Conservation (phyloP, 1,140 invertebrate genomes). For the Teleogryllus occipitalis region DNA sequence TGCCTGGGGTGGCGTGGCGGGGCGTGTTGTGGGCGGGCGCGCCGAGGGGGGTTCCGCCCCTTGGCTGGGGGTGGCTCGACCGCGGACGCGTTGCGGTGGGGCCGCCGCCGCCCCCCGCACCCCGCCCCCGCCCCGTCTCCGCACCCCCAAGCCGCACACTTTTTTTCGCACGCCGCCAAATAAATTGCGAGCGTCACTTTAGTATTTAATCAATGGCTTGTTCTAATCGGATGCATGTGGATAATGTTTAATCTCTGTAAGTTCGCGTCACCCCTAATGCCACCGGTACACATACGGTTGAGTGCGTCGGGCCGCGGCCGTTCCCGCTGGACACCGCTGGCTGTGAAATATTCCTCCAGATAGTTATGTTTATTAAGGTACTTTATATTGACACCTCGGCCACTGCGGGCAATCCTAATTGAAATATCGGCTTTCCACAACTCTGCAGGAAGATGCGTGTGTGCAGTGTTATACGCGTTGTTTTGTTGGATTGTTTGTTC, state of each 20-base stretch:
- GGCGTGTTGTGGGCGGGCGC: too few species aligned
- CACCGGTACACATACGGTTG: not conserved
- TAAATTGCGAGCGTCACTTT: not conserved
- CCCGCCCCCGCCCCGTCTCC: not conserved
- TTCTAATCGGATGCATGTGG: not conserved
- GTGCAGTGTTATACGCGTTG: not conserved
- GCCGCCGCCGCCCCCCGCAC: too few species aligned
- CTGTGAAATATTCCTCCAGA: not conserved
- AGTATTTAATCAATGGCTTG: constrained; percentile 5
- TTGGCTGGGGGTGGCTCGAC: not conserved
- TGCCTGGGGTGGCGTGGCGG: not conserved
- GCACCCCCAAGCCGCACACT: not conserved
- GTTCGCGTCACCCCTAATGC: not conserved
- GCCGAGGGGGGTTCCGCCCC: not conserved
- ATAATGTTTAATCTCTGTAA: constrained; percentile 6
- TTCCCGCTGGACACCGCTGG: too few species aligned
- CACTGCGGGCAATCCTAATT: not conserved
- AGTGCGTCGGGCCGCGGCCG: not conserved
- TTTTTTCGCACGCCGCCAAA: not conserved
- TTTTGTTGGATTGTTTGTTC: not conserved
- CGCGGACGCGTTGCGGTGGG: not conserved
- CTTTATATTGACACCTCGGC: not conserved
- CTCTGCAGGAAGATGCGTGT: not conserved
- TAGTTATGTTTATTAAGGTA: not conserved
- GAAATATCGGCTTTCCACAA: not conserved